phyloP scores from a whole-genome alignment of 2,888 invertebrate genomes.

The Meloe dianella region DNA sequence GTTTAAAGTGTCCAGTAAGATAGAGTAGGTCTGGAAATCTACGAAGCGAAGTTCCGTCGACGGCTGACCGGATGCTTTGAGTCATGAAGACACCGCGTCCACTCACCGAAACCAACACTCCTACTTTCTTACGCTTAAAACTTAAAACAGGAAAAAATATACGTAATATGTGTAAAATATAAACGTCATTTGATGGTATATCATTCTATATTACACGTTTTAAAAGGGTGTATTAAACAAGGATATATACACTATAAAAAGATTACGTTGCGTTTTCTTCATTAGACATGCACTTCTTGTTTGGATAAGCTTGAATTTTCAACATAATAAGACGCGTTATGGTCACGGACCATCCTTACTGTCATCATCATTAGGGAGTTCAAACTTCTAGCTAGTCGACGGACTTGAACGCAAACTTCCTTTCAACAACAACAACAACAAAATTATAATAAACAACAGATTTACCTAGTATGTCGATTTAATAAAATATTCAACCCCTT shows the following conservation, averaged over 20 bases:
- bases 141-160: slow-evolving; percentile 25
- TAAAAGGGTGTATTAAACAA: not conserved
- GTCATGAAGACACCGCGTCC: slow-evolving; percentile 49
- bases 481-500: slow-evolving; percentile 22
- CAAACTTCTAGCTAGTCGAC: slow-evolving; percentile 19
- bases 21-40: slow-evolving; percentile 39
- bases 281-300: slow-evolving; percentile 33
- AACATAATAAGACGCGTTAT: slow-evolving; percentile 37
- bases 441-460: not conserved
- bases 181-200: not conserved
- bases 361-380: slow-evolving; percentile 37
- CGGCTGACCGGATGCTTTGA: slow-evolving; percentile 54
- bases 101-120: slow-evolving; percentile 52
- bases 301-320: slow-evolving; percentile 33
- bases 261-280: slow-evolving; percentile 14
- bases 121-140: slow-evolving; percentile 48
- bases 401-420: slow-evolving; percentile 17
- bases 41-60: slow-evolving; percentile 51
- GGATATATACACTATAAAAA: not conserved
- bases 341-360: slow-evolving; percentile 37
- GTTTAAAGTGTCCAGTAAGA: slow-evolving; percentile 42
- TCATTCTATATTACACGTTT: not conserved
- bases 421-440: slow-evolving; percentile 5
- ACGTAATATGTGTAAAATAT: not conserved
- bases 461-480: slow-evolving; percentile 10